These are phyloP conservation scores for Eurosta solidaginis DNA, from an alignment of 1,140 invertebrate species.

Conservation along the genomic window DNA sequence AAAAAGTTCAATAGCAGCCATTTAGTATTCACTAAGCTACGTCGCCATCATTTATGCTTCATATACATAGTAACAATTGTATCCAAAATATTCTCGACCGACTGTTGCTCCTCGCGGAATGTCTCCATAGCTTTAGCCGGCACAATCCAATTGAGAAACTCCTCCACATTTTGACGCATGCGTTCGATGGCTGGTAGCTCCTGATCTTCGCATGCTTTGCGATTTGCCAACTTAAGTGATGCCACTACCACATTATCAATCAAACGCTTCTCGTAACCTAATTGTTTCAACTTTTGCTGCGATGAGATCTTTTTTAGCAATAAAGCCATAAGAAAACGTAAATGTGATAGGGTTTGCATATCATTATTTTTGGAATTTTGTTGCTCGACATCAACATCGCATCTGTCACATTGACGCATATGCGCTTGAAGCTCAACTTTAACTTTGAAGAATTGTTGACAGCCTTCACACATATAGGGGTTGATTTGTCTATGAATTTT, in stretches of 20 bases:
- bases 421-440: constrained; percentile 70
- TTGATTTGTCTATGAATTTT: constrained; percentile 77
- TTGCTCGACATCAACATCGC: constrained; percentile 34
- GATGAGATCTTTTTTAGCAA: constrained; percentile 81
- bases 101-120: constrained; percentile 73
- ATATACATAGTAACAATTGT: constrained; percentile 57
- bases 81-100: constrained; percentile 77
- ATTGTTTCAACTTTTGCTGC: constrained; percentile 72
- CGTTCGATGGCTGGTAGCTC: constrained; percentile 65
- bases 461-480: constrained; percentile 73
- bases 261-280: constrained; percentile 80
- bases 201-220: constrained; percentile 66
- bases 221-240: constrained; percentile 74
- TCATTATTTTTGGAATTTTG: constrained; percentile 34
- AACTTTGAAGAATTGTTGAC: constrained; percentile 75
- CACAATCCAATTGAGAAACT: constrained; percentile 80
- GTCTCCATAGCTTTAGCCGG: constrained; percentile 77
- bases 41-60: constrained; percentile 46
- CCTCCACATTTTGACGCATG: constrained; percentile 74
- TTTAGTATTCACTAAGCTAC: not conserved
- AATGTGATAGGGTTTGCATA: constrained; percentile 65
- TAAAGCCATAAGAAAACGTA: constrained; percentile 77
- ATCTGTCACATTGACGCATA: constrained; percentile 50
- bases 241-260: constrained; percentile 82
- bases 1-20: not conserved